Evolutionary conservation across 1,140 invertebrate species (phyloP).

Genomic region (Scylla paramamosain): DNA sequence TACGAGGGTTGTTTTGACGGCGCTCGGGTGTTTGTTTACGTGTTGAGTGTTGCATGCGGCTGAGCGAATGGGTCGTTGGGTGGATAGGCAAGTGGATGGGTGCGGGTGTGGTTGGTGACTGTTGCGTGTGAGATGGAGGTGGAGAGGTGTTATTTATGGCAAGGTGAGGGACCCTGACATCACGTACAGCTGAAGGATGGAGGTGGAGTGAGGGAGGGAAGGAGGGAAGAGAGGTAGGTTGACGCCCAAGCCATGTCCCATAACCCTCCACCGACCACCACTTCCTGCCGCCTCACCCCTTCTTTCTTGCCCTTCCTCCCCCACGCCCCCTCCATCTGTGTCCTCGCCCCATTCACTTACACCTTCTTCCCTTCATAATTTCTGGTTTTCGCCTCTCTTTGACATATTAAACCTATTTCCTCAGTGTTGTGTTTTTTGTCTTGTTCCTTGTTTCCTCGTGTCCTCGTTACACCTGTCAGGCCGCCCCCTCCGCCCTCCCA

Average conservation of each 20-base stretch:
- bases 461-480: neutral
- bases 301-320: neutral
- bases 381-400: neutral
- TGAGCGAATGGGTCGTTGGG: neutral
- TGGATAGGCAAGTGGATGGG: neutral
- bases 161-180: neutral
- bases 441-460: neutral
- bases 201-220: neutral
- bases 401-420: neutral
- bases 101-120: neutral
- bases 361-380: neutral
- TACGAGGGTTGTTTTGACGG: neutral
- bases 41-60: neutral
- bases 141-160: conserved; percentile 13
- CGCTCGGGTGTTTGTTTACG: too few species aligned
- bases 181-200: neutral
- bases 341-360: neutral
- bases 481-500: neutral
- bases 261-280: neutral
- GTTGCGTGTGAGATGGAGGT: conserved; percentile 10
- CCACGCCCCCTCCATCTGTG: neutral
- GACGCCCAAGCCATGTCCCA: neutral
- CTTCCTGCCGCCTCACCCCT: neutral
- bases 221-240: neutral
- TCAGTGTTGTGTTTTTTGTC: neutral